A percentile compares a stretch with the other conserved stretches of the same genome.
phyloP scores from a whole-genome alignment of 2,113 vertebrate genomes.

The Sisor rabdophorus region DNA sequence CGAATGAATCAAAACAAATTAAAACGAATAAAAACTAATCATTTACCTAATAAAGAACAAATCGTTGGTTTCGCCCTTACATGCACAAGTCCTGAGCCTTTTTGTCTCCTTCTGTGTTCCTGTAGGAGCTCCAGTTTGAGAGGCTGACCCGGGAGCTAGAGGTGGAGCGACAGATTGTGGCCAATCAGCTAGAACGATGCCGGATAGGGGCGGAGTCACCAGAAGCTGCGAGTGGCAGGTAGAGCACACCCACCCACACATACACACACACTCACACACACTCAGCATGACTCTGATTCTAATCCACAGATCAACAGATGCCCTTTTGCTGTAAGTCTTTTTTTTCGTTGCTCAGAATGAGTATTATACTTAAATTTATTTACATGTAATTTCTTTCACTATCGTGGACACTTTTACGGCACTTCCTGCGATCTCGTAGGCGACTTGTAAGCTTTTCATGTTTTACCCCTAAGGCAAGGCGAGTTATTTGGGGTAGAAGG shows the following conservation, averaged over 20 bases:
- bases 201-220: constrained; percentile 96
- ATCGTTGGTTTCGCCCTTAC: background rate
- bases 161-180: constrained; percentile 99
- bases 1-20: background rate
- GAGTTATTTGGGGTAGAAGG: background rate
- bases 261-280: background rate
- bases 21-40: background rate
- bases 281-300: constrained; percentile 26
- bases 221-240: constrained; percentile 96
- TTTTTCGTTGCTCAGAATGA: background rate
- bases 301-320: constrained; percentile 11
- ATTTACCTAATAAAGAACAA: background rate
- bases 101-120: constrained; percentile 61
- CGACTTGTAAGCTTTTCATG: background rate
- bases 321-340: constrained; percentile 12
- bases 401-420: background rate
- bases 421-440: background rate
- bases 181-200: constrained; percentile 99
- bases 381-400: background rate
- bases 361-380: background rate
- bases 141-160: constrained; percentile 98
- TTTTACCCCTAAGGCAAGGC: background rate
- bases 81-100: background rate
- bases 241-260: constrained; percentile 55
- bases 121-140: constrained; percentile 98